phyloP scores from a whole-genome alignment of 2,888 invertebrate genomes.

The Idaea dimidiata region DNA sequence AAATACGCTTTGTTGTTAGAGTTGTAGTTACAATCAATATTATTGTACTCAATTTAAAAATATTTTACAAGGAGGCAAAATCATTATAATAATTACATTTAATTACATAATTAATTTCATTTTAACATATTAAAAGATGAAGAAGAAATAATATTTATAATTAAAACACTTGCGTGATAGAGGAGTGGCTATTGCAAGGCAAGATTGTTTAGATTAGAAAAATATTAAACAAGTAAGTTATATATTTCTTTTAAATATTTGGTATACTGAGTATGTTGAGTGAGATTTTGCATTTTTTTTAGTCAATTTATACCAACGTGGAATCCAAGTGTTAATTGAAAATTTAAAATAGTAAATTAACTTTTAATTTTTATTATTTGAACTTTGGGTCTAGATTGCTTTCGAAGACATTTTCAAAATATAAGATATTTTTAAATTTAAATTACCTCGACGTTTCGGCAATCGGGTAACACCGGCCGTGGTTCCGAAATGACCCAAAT shows the following conservation, averaged over 20 bases:
- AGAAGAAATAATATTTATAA: background rate
- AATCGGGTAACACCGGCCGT: too few relatives aligned
- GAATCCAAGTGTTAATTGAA: too few relatives aligned
- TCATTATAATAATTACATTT: background rate
- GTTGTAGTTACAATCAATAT: background rate
- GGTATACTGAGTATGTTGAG: background rate
- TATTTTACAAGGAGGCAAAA: background rate
- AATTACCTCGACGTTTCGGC: too few relatives aligned
- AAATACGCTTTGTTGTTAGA: background rate
- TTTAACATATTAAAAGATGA: background rate
- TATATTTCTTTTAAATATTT: background rate
- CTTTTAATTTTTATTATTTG: too few relatives aligned
- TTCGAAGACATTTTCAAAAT: too few relatives aligned
- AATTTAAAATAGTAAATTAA: too few relatives aligned
- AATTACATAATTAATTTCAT: background rate
- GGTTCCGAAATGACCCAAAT: too few relatives aligned
- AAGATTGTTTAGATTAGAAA: background rate
- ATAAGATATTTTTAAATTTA: too few relatives aligned
- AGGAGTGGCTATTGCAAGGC: background rate
- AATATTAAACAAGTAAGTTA: background rate
- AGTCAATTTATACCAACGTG: background rate
- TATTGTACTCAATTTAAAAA: background rate
- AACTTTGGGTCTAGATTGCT: too few relatives aligned
- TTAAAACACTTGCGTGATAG: background rate
- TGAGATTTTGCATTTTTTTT: background rate